phyloP scores from a whole-genome alignment of 2,113 vertebrate genomes.

The Ptychochromis oligacanthus region DNA sequence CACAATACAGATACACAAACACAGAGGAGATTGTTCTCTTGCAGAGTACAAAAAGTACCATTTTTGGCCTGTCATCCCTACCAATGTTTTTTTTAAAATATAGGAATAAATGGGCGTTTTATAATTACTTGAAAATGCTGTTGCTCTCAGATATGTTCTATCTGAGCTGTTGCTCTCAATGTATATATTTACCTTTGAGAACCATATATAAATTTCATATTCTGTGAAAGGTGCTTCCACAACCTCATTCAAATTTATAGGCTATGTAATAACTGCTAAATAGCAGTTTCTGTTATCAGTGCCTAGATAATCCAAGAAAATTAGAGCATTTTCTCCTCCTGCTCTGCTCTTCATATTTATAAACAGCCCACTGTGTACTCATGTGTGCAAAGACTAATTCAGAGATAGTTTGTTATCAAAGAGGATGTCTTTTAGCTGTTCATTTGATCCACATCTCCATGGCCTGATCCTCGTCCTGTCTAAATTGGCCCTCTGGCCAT shows the following conservation, averaged over 20 bases:
- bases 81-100: background rate
- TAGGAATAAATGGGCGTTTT: background rate
- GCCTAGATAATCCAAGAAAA: constrained; percentile 26
- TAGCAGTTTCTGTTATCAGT: background rate
- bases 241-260: background rate
- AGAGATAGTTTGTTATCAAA: constrained; percentile 62
- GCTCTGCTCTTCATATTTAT: constrained; percentile 40
- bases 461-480: constrained; percentile 72
- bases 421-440: constrained; percentile 65
- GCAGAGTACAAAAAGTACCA: constrained; percentile 1
- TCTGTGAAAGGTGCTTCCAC: background rate
- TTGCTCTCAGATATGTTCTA: background rate
- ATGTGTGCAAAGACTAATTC: constrained; percentile 48
- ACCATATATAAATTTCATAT: background rate
- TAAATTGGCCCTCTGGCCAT: constrained; percentile 78
- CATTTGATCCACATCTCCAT: constrained; percentile 72
- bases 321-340: constrained; percentile 18
- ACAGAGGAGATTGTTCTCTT: constrained; percentile 19
- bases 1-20: constrained; percentile 39
- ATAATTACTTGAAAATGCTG: background rate
- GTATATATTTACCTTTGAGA: background rate
- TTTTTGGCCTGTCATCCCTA: constrained; percentile 46
- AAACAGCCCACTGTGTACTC: constrained; percentile 39
- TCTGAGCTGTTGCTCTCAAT: too few relatives aligned
- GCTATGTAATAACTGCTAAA: background rate